Base-by-base conservation (phyloP, 2,888 invertebrate genomes). In the Morpho helenor region DNA sequence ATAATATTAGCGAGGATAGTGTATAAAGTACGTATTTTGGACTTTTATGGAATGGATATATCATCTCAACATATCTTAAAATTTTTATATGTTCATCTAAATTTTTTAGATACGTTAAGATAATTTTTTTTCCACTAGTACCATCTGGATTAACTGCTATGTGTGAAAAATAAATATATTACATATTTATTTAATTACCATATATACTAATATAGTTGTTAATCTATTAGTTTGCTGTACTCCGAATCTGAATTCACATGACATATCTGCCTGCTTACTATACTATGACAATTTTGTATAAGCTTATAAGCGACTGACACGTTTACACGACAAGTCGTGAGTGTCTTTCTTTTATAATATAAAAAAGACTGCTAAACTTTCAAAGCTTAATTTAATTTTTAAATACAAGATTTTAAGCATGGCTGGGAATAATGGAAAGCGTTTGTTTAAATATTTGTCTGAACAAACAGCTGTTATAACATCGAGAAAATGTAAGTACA, bases 401-500 rank as follows among this genome's bases (percentile, higher is more conserved):
- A 22, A 22, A 22, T 47, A 54, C 7, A 3, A 8, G 5, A 2
- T 41, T 10, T 16, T 45, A 67, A 76, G 68, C 66, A 87, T 89
- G 87, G 76, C 80, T 60, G 75, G 75, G 60, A 83, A 76, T 65
- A 81, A 76, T 64, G 73, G 79, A 40, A 84, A 74, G 60, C 80
- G 78, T 60, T 70, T 89, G 66, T 68, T 88, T 3, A 84, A 84
- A 72, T 80, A 76, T 70, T 72, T 85, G 52, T 76, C 82, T 58
- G 82, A 86, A 61, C 69, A 79, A 52, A 72, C 31, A 31, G 31
- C 73, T 44, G 63, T 70, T 40, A 59, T 68, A 59, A 71, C 71
- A 43, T 62, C 74, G 49, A 82, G 85, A 73, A 82, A 80, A 68
- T 87, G 87, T 87, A 73, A 87, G 87, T 86, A 31, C 31, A 69